Percentiles rank a stretch among this genome's conserved stretches.
These are phyloP conservation scores for Synergus laeviventris DNA, from an alignment of 2,888 invertebrate species.

Conservation along the genomic window DNA sequence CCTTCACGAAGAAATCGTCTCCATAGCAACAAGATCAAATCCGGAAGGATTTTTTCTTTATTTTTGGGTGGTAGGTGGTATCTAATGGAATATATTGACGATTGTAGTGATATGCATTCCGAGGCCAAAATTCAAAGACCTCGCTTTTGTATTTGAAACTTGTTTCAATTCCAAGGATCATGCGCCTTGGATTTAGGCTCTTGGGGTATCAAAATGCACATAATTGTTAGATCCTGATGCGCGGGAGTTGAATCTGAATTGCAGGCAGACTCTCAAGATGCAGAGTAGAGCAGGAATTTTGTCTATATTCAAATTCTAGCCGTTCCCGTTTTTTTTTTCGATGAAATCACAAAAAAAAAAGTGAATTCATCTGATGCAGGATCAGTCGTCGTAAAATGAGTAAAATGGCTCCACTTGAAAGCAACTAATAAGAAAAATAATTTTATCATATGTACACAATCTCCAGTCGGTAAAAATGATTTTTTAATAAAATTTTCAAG, in stretches of 20 bases:
- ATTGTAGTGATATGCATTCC: constrained; percentile 25
- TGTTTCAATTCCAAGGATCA: constrained; percentile 5
- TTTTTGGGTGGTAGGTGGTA: constrained; percentile 30
- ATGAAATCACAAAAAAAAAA: not conserved
- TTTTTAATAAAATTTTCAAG: not conserved
- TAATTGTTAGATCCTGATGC: constrained; percentile 43
- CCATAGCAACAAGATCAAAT: constrained; percentile 18
- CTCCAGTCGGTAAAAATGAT: too few species aligned
- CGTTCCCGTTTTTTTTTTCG: not conserved
- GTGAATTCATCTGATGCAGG: not conserved
- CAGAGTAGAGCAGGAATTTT: constrained; percentile 35
- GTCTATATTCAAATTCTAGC: constrained; percentile 31
- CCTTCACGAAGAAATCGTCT: not conserved
- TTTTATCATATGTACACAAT: too few species aligned
- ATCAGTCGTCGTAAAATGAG: not conserved
- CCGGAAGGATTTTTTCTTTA: not conserved
- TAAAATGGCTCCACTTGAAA: too few species aligned
- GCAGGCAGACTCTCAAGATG: constrained; percentile 40
- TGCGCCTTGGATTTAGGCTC: not conserved
- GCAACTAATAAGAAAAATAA: too few species aligned
- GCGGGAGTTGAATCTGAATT: constrained; percentile 46
- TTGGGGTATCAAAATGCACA: constrained; percentile 45
- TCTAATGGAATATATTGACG: constrained; percentile 24
- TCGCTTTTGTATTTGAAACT: constrained; percentile 6
- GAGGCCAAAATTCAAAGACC: constrained; percentile 34